Conservation (phyloP, 2,113 vertebrate species). For the Raphicerus campestris region DNA sequence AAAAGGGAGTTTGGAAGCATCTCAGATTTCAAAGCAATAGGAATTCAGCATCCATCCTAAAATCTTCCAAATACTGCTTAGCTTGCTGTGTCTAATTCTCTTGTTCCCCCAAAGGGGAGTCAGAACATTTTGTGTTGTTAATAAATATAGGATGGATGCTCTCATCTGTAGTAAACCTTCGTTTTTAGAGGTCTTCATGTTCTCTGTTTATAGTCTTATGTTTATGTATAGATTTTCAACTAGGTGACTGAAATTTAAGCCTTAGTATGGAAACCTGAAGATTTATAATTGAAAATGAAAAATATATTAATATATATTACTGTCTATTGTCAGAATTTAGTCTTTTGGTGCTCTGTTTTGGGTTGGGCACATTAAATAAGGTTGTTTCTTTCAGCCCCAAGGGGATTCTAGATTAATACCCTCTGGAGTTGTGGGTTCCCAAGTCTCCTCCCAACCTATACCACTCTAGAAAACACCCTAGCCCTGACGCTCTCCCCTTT, state of each 20-base stretch:
- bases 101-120: neutral
- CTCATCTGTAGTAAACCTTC: neutral
- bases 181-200: neutral
- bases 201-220: neutral
- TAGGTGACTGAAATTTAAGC: neutral
- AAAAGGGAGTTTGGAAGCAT: neutral
- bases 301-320: neutral
- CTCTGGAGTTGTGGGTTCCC: neutral
- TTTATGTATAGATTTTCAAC: neutral
- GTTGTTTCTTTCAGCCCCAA: neutral
- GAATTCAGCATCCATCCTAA: neutral
- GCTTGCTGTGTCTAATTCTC: neutral
- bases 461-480: too few species aligned
- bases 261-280: slow-evolving; percentile 18
- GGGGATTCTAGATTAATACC: neutral
- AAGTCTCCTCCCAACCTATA: accelerated
- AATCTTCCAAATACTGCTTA: neutral
- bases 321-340: neutral
- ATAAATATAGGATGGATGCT: neutral
- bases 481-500: accelerated
- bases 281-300: neutral
- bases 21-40: slow-evolving; percentile 51
- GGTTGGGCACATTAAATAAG: neutral
- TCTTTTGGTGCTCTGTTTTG: neutral
- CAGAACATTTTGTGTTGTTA: neutral